Evolutionary conservation across 1,140 invertebrate genomes (phyloP).

Genomic region (Pogonomyrmex californicus): DNA sequence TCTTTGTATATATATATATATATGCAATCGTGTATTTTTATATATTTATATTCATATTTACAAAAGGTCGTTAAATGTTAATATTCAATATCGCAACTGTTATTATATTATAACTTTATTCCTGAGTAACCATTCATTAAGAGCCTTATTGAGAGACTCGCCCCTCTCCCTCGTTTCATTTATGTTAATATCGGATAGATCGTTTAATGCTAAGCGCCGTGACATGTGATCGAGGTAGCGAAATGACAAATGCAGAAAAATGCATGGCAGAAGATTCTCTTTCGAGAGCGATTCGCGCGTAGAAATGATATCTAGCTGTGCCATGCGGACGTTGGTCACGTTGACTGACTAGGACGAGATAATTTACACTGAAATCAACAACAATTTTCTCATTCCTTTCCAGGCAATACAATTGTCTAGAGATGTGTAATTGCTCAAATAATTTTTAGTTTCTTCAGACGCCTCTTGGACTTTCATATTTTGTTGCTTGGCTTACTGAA

Average conservation of each 20-base stretch:
- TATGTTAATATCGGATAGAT: conserved; percentile 58
- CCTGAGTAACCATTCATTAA: conserved; percentile 83
- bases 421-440: not conserved
- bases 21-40: conserved; percentile 70
- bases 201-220: conserved; percentile 48
- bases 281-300: not conserved
- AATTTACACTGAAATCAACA: conserved; percentile 1
- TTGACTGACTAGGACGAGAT: not conserved
- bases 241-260: conserved; percentile 44
- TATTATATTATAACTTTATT: conserved; percentile 82
- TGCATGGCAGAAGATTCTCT: not conserved
- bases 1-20: conserved; percentile 25
- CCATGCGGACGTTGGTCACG: conserved; percentile 16
- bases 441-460: not conserved
- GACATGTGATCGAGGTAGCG: conserved; percentile 61
- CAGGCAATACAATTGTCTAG: not conserved
- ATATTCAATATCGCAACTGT: conserved; percentile 82
- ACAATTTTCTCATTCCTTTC: not conserved
- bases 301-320: conserved; percentile 22
- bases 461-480: not conserved
- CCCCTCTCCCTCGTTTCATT: conserved; percentile 48
- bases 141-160: conserved; percentile 74
- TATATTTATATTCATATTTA: conserved; percentile 83
- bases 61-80: conserved; percentile 82
- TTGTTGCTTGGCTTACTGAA: not conserved